Percentiles rank a stretch among this genome's conserved stretches.
phyloP scores from a whole-genome alignment of 2,797 vertebrate genomes.

The Hydrocynus forskahlii region DNA sequence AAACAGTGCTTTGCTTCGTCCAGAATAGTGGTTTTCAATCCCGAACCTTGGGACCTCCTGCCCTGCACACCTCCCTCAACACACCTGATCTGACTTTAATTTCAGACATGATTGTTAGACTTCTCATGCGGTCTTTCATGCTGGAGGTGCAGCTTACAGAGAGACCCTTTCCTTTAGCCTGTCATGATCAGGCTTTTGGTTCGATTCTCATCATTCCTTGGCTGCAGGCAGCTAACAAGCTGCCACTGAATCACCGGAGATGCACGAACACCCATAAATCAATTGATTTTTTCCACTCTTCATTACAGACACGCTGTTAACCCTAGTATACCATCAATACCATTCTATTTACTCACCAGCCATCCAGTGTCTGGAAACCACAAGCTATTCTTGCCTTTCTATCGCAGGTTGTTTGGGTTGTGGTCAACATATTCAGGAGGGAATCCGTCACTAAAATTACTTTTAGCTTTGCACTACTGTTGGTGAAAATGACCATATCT shows the following conservation, averaged over 20 bases:
- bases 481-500: too few relatives aligned
- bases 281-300: conserved; percentile 29
- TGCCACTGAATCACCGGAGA: conserved; percentile 4
- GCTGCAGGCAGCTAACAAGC: conserved; percentile 9
- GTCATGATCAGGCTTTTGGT: conserved; percentile 6
- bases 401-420: too few relatives aligned
- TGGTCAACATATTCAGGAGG: too few relatives aligned
- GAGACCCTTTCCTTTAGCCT: neutral
- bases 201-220: neutral
- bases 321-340: neutral
- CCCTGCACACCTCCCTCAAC: too few relatives aligned
- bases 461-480: too few relatives aligned
- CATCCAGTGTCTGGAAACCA: neutral
- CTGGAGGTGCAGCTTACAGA: neutral
- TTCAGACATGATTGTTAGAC: neutral
- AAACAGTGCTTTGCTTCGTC: too few relatives aligned
- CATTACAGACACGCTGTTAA: conserved; percentile 7
- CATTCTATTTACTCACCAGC: neutral
- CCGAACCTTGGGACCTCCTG: too few relatives aligned
- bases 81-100: too few relatives aligned
- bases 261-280: conserved; percentile 22
- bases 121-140: neutral
- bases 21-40: too few relatives aligned
- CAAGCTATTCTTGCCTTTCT: too few relatives aligned
- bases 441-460: too few relatives aligned